Base-by-base conservation (phyloP, 37 sponge, comb jelly and placozoan genomes). In the Diacarnus erythraeanus region DNA sequence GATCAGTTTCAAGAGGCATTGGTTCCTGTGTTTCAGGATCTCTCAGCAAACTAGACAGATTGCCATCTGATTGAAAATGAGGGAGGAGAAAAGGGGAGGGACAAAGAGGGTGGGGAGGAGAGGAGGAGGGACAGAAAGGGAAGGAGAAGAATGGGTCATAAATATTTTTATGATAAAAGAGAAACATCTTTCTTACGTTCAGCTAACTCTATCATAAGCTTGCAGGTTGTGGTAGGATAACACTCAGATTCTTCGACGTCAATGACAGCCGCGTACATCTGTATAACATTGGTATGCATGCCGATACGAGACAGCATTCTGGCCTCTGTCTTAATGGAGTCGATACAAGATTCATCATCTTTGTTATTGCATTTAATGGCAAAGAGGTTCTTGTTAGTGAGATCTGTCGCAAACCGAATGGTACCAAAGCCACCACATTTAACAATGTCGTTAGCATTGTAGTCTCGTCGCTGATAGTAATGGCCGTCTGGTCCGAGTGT, bases 181-280 rank as follows among this genome's bases (percentile, higher is more conserved):
- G 6, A 15, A n/a, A 18, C 59, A 5, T 6, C 65, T n/a, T n/a
- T 75, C 87, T 67, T 57, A 80, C 87, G 39, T 27, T 69, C 78
- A 59, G 85, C 85, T 18, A 77, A 61, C 43, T 85, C 85, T 79
- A 85, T 85, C 57, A 86, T 44, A 44, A 86, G 51, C 35, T 64
- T 67, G 36, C 67, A 83, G 30, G 59, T 2, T 10, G 42, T 72
- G 30, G 64, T 39, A 22, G 42, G 26, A 2, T 42, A 30, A 12
- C 31, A 42, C 2, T 31, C 36, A 12, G 23, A 25, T 25, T 56
- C 41, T 29, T 56, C 29, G 57, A 54, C 56, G 38, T 84, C 85
- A 12, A 77, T 38, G 34, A 84, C 61, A 34, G 85, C 77, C 18
- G 77, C 85, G 23, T 76, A 58, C 41, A 77, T 66, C 61, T 59